Evolutionary conservation across 1,140 invertebrate genomes (phyloP), one percentile per base, ranked within the genome.

Genomic region (Nasonia longicornis): DNA sequence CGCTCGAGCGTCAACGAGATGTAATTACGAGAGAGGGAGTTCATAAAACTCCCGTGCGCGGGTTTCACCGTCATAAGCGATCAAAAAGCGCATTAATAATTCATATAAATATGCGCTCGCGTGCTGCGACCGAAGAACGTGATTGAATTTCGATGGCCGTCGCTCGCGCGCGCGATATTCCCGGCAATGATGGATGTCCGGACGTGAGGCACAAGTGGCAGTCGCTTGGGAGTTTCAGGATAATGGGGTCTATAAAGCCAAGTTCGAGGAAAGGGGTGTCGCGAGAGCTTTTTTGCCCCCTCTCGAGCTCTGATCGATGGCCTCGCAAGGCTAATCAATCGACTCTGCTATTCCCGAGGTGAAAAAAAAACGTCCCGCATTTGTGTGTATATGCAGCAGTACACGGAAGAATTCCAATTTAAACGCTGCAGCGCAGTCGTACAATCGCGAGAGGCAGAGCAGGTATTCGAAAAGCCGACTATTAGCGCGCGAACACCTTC

Each of bases 1-100:
- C 26, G 26, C 26, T 26, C 22, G n/a, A 31, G n/a, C 69, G 26
- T 22, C 42, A 48, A 79, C 70, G 66, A 66, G 10, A 16, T 38
- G 20, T 80, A 75, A 58, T 80, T 75, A 75, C 29, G 48, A 52
- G 11, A 48, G 45, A 52, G 48, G 12, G 48, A 52, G 48, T 35
- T 31, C 16, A 45, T 72, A 45, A 72, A 72, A 72, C 4, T 72
- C 70, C 6, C 11, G 31, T 70, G 26, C 26, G 26, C 26, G 26
- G 26, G 22, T 52, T 48, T 3, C 7, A 29, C 31, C 29, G 31
- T 63, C 78, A 52, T 38, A 42, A 73, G 7, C 58, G 71, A 80
- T 73, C 58, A 73, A 79, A 66, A 80, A 69, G 58, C 45, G 16
- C 70, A 80, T 80, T 42, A 80, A 80, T 80, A 80, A 80, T 80